phyloP scores from a whole-genome alignment of 2,888 invertebrate genomes.

The Onchidella celtica region DNA sequence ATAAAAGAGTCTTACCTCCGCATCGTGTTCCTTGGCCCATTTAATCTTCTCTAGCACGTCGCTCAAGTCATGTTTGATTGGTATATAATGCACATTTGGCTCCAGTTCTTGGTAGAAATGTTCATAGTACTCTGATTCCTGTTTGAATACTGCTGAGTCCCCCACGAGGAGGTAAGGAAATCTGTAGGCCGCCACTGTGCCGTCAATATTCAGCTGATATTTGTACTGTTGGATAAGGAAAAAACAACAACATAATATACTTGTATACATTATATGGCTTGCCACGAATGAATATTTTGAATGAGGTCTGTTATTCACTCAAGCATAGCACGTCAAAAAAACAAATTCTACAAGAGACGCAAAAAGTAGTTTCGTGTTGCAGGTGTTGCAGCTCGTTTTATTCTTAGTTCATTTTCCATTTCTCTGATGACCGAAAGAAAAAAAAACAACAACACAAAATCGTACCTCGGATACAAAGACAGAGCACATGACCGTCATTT shows the following conservation, averaged over 20 bases:
- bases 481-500: too few relatives aligned
- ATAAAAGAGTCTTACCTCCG: constrained; percentile 68
- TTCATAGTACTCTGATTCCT: constrained; percentile 96
- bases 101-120: constrained; percentile 91
- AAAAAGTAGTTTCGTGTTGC: too few relatives aligned
- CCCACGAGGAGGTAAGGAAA: constrained; percentile 95
- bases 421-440: too few relatives aligned
- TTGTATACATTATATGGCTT: not conserved
- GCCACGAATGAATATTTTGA: not conserved
- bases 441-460: too few relatives aligned
- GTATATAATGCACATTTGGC: constrained; percentile 91
- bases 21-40: constrained; percentile 82
- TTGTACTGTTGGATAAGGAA: constrained; percentile 86
- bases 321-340: too few relatives aligned
- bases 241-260: too few relatives aligned
- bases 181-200: constrained; percentile 97
- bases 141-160: constrained; percentile 93
- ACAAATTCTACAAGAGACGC: too few relatives aligned
- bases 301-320: too few relatives aligned
- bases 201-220: constrained; percentile 96
- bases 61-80: constrained; percentile 89
- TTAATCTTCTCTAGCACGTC: constrained; percentile 87
- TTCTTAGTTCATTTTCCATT: too few relatives aligned
- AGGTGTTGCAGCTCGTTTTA: too few relatives aligned
- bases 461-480: too few relatives aligned